Evolutionary conservation across 2,113 vertebrate genomes (phyloP), one percentile per base, ranked within the genome.

Genomic region (Loxodonta africana): DNA sequence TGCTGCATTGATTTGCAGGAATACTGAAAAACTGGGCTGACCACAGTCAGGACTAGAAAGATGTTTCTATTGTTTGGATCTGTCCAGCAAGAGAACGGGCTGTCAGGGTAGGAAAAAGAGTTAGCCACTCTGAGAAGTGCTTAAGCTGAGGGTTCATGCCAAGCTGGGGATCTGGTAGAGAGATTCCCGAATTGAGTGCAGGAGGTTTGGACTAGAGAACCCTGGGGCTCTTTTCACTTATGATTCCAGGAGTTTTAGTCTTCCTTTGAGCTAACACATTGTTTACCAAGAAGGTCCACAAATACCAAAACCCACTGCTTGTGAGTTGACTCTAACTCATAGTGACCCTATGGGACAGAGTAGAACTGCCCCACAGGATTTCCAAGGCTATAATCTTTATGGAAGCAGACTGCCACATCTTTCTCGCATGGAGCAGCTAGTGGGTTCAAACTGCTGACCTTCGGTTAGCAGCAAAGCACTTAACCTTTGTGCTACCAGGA

Each of bases 61-160:
- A 44, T 20, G 1, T 46, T n/a, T 83, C 51, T 30, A 2, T 44
- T 25, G 12, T 57, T 69, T 51, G 25, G 17, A 33, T 80, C 33
- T 76, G 25, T 37, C 8, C 26, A 86, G 86, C 53, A 8, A 7
- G 18, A 44, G 30, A 41, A 57, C 14, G 37, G 37, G 5, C 8
- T 0, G 0, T 26, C 90, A 53, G 4, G 0, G 9, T 14, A 20
- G 63, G 5, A 73, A 1, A 33, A 67, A 30, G 78, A 46, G 11
- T 11, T 25, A 25, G 28, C 62, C 14, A 0, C 20, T 33, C 46
- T 67, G 21, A 30, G 57, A n/a, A 76, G 41, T 51, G 12, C 30
- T 41, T 21, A 53, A 11, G 26, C 69, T 65, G 30, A 53, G 30
- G 33, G 53, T 12, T 25, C 2, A 48, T n/a, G 30, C 23, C 48